Evolutionary conservation across 2,797 vertebrate genomes (phyloP).

Genomic region (Tympanoctomys barrerae): DNA sequence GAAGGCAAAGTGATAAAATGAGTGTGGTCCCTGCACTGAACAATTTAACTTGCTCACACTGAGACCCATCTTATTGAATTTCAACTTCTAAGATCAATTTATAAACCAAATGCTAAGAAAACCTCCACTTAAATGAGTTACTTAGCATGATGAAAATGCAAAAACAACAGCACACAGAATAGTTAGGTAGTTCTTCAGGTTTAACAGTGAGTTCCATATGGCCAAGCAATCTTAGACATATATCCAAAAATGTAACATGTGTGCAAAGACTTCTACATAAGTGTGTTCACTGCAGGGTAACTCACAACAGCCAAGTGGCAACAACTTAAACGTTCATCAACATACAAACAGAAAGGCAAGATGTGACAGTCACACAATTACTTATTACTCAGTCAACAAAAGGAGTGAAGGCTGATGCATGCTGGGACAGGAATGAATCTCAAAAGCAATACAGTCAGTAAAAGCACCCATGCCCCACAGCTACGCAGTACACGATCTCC

Average conservation of each 20-base stretch:
- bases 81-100: background rate
- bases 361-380: background rate
- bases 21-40: background rate
- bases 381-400: background rate
- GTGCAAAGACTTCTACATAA: background rate
- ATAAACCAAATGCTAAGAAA: background rate
- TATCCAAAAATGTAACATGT: background rate
- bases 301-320: background rate
- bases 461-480: background rate
- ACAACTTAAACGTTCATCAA: background rate
- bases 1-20: background rate
- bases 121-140: background rate
- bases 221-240: background rate
- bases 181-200: background rate
- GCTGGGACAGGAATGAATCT: background rate
- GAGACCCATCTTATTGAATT: background rate
- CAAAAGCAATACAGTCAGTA: background rate
- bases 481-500: background rate
- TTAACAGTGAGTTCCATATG: background rate
- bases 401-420: background rate
- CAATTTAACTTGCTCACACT: background rate
- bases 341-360: background rate
- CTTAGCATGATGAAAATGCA: background rate
- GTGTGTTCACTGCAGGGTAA: background rate
- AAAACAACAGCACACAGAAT: background rate